Evolutionary conservation across 1,140 invertebrate genomes (phyloP), one percentile per base, ranked within the genome.

Genomic region (Brachionus rubens): DNA sequence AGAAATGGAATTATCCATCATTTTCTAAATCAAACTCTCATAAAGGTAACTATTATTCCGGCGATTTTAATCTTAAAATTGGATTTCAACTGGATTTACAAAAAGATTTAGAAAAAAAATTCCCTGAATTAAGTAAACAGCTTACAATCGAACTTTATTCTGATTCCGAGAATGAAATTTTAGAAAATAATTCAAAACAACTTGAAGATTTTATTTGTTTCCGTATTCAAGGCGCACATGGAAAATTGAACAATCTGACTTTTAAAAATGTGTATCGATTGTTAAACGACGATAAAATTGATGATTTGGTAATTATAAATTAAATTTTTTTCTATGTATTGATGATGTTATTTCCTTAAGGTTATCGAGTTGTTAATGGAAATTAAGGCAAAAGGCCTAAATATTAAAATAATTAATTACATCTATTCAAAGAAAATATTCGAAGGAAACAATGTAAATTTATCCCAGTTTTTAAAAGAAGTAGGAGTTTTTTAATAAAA

Each of bases 151-250:
- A n/a, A n/a, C n/a, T n/a, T n/a, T n/a, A n/a, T n/a, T n/a, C n/a
- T n/a, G n/a, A n/a, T n/a, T n/a, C n/a, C n/a, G n/a, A n/a, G n/a
- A n/a, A n/a, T n/a, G n/a, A n/a, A n/a, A n/a, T n/a, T n/a, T n/a
- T n/a, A n/a, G n/a, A n/a, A n/a, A n/a, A n/a, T n/a, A n/a, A n/a
- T n/a, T 36, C 33, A 36, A 36, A 36, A 36, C 33, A 30, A 56
- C n/a, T 30, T 10, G 26, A 56, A 30, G 52, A 30, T 56, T 56
- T n/a, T 14, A 33, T 56, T 56, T 56, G 24, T 56, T 56, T 56
- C 28, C 33, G 16, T 56, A 28, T 56, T 56, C 33, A n/a, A 56
- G 28, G 52, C n/a, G n/a, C n/a, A n/a, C n/a, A n/a, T n/a, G n/a
- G n/a, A n/a, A n/a, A n/a, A n/a, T n/a, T n/a, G 52, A 33, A 14